A percentile compares a stretch with the other conserved stretches of the same genome.
phyloP scores from a whole-genome alignment of 1,140 invertebrate genomes.

The Ceratitis capitata region DNA sequence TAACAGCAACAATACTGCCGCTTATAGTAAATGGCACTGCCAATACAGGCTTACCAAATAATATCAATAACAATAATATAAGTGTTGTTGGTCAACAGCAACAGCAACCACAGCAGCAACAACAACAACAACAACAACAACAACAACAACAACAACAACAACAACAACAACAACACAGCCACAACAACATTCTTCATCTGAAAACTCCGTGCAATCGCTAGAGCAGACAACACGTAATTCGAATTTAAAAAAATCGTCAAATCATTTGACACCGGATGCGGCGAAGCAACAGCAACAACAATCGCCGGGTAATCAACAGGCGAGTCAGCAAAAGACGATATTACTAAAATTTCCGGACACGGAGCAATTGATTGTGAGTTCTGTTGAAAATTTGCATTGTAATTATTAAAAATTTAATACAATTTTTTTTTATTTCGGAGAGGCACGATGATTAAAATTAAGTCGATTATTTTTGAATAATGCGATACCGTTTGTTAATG shows the following conservation, averaged over 20 bases:
- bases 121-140: constrained; percentile 49
- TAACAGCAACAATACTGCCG: constrained; percentile 43
- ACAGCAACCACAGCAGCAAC: constrained; percentile 43
- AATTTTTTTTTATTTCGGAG: not conserved
- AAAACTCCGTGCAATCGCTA: constrained; percentile 60
- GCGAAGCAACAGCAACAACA: constrained; percentile 40
- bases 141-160: constrained; percentile 21
- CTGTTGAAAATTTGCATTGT: constrained; percentile 15
- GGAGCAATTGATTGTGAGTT: constrained; percentile 62
- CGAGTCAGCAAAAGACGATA: constrained; percentile 61
- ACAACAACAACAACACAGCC: constrained; percentile 52
- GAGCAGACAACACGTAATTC: constrained; percentile 49
- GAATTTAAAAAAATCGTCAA: constrained; percentile 55
- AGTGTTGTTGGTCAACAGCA: not conserved
- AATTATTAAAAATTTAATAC: not conserved
- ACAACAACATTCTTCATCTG: constrained; percentile 57
- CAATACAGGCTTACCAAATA: not conserved
- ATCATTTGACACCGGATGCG: constrained; percentile 49
- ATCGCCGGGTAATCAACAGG: constrained; percentile 51
- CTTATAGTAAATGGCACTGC: constrained; percentile 54
- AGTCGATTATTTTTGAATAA: not conserved
- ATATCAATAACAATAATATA: constrained; percentile 19
- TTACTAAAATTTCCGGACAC: constrained; percentile 63
- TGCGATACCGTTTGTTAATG: not conserved
- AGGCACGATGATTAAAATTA: not conserved